These are phyloP conservation scores for Calypte anna DNA, from an alignment of 2,113 vertebrate species.

Conservation along the genomic window DNA sequence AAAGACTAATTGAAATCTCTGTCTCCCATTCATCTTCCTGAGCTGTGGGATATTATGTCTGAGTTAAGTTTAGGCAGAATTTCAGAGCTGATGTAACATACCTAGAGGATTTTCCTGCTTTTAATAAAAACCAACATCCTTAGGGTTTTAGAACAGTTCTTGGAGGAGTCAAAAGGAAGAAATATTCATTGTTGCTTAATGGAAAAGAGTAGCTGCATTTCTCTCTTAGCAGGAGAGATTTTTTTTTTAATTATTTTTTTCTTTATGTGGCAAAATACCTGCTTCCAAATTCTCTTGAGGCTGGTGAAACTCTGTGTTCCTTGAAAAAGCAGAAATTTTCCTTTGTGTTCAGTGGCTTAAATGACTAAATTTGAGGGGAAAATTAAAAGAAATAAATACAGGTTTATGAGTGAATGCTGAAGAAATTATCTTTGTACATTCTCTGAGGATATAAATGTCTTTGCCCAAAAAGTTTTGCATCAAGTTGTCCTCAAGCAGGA, in stretches of 20 bases:
- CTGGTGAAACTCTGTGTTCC: not conserved
- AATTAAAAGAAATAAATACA: not conserved
- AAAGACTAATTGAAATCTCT: constrained; percentile 6
- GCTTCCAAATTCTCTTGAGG: not conserved
- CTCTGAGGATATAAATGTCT: not conserved
- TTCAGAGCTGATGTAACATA: not conserved
- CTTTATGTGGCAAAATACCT: not conserved
- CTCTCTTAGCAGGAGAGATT: not conserved
- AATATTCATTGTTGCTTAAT: constrained; percentile 33
- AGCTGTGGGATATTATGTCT: not conserved
- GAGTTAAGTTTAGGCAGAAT: not conserved
- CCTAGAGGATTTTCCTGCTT: constrained; percentile 21
- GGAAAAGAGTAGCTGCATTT: not conserved
- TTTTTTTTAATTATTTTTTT: not conserved
- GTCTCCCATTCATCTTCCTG: not conserved
- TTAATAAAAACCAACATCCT: constrained; percentile 2
- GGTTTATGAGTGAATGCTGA: not conserved
- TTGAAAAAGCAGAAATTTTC: not conserved
- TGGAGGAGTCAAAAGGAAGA: not conserved
- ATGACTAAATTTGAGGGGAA: not conserved
- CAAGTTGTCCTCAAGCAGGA: not conserved
- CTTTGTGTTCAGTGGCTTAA: not conserved
- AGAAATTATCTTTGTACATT: not conserved
- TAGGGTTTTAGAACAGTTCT: not conserved
- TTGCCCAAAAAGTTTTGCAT: not conserved